Evolutionary conservation across 2,797 vertebrate species (phyloP), one percentile per base, ranked within the genome.

Genomic region (Gymnocypris eckloni): DNA sequence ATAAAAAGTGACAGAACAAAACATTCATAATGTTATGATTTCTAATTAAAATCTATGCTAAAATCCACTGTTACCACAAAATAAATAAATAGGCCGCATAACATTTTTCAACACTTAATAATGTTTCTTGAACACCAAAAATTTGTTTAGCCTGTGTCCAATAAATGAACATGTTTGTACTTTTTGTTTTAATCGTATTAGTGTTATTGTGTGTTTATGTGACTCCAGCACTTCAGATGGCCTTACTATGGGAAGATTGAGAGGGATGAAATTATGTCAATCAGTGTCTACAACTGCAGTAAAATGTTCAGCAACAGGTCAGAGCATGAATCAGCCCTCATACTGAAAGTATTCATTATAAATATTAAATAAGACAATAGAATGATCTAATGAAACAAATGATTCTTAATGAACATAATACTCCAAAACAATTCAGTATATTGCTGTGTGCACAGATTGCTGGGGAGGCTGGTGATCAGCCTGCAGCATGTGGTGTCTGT

Each of bases 281-380:
- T 98, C 88, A 94, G 95, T 28, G 96, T 98, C 88, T 97, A 96
- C 93, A 99, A 97, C 94, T 96, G 95, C 92, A 98, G 97, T 90
- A 96, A 92, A 86, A 92, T 99, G 72, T 99, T 99, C 95, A 97
- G 96, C 81, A 95, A 97, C 94, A 97, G 97, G 97, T 98, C 88
- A 88, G 92, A 87, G 71, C 81, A 78, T 72, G 25, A 71, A 39
- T 28, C 25, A 22, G 5, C 6, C 64, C 15, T 54, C 33, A 12
- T 41, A 7, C 45, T 69, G 28, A 67, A 64, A 45, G 18, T 56
- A 39, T 70, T 45, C 52, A 59, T 56, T 41, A 41, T 25, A 3
- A 12, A n/a, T 43, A 13, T 10, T 9, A 43, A 43, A 33, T 70
- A 9, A 25, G 15, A 43, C 3, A 10, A 72, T 52, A 22, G 43